These are phyloP conservation scores for Parazoanthus swiftii DNA, from an alignment of 92 coral and sea anemone species.

Conservation along the genomic window DNA sequence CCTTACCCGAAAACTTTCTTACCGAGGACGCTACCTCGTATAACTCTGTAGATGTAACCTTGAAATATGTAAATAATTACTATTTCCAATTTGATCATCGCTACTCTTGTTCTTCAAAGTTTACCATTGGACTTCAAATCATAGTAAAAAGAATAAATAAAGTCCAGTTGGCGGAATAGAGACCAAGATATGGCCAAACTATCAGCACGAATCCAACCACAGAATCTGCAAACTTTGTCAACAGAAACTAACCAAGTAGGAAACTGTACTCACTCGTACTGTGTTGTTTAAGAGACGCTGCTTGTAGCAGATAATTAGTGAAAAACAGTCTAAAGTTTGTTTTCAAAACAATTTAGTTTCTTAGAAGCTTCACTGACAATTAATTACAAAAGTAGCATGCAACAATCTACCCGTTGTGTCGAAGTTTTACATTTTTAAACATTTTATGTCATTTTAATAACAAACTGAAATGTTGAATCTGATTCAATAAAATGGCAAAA, in stretches of 20 bases:
- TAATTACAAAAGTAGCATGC: neutral
- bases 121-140: slow-evolving; percentile 6
- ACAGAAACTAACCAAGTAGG: neutral
- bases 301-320: neutral
- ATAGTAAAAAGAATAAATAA: neutral
- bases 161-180: neutral
- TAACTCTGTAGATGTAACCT: neutral
- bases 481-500: too few relatives aligned
- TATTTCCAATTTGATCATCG: neutral
- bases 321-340: neutral
- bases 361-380: neutral
- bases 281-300: neutral
- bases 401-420: neutral
- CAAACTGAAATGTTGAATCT: too few relatives aligned
- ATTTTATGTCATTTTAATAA: too few relatives aligned
- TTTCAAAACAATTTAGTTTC: slow-evolving; percentile 13
- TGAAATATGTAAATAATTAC: neutral
- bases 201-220: neutral
- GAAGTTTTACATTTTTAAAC: neutral
- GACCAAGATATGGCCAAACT: neutral
- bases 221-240: neutral
- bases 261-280: neutral
- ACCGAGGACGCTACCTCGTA: neutral
- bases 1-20: neutral
- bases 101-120: neutral